phyloP scores from a whole-genome alignment of 2,888 invertebrate species.

The Clostera curtula region DNA sequence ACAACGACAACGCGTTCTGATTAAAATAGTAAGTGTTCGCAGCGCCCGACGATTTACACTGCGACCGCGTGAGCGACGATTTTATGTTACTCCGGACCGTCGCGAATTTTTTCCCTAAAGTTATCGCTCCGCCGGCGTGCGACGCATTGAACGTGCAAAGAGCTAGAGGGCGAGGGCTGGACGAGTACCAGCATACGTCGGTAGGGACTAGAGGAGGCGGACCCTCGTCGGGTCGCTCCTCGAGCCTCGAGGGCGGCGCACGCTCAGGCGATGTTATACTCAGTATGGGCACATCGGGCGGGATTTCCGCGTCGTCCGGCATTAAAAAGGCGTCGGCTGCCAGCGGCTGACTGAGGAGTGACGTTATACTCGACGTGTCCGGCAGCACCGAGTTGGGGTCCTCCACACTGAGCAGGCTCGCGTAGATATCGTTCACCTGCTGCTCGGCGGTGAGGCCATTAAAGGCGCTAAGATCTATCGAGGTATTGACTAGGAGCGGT shows the following conservation, averaged over 20 bases:
- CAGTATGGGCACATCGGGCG: slow-evolving; percentile 39
- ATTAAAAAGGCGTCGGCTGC: slow-evolving; percentile 41
- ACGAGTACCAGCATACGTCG: slow-evolving; percentile 67
- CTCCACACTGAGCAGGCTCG: slow-evolving; percentile 49
- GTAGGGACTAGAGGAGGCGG: slow-evolving; percentile 43
- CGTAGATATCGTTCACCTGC: slow-evolving; percentile 61
- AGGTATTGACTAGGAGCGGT: slow-evolving; percentile 53
- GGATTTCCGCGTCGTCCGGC: slow-evolving; percentile 46
- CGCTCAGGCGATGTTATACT: slow-evolving; percentile 27
- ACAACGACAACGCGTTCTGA: slow-evolving; percentile 48
- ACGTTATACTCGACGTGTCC: slow-evolving; percentile 51
- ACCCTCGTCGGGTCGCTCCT: slow-evolving; percentile 31
- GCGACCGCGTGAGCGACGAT: slow-evolving; percentile 55
- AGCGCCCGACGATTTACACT: slow-evolving; percentile 45
- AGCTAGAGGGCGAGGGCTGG: slow-evolving; percentile 76
- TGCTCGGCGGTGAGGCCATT: slow-evolving; percentile 54
- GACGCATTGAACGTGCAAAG: slow-evolving; percentile 74
- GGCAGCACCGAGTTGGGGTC: slow-evolving; percentile 49
- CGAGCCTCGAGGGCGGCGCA: slow-evolving; percentile 20
- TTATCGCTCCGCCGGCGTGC: slow-evolving; percentile 73
- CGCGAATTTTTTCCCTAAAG: slow-evolving; percentile 67
- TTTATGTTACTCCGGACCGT: slow-evolving; percentile 67
- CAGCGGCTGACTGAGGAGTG: slow-evolving; percentile 50
- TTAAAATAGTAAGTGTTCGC: slow-evolving; percentile 53
- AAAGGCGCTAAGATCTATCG: slow-evolving; percentile 50